Percentiles rank a stretch among this genome's conserved stretches.
These are phyloP conservation scores for Chrysoperla carnea DNA, from an alignment of 1,140 invertebrate species.

Conservation along the genomic window DNA sequence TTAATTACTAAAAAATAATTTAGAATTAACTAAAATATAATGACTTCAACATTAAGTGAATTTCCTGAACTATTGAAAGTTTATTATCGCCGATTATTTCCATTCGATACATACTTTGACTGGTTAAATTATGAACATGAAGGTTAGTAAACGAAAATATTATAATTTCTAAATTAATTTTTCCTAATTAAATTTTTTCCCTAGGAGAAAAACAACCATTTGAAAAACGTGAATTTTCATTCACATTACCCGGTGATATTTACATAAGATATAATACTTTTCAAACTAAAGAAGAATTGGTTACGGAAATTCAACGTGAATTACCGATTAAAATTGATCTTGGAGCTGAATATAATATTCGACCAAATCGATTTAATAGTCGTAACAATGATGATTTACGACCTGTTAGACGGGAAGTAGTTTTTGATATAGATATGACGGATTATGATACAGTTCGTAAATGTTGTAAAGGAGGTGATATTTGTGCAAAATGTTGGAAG, in stretches of 20 bases:
- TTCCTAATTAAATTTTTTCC: no score
- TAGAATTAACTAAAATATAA: no score
- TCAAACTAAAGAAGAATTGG: slow-evolving; percentile 58
- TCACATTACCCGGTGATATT: slow-evolving; percentile 84
- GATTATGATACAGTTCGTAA: slow-evolving; percentile 95
- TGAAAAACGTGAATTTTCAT: slow-evolving; percentile 71
- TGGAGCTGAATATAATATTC: slow-evolving; percentile 70
- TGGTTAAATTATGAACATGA: no score
- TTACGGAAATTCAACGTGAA: slow-evolving; percentile 58
- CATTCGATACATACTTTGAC: no score
- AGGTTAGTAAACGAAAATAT: no score
- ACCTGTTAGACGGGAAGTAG: slow-evolving; percentile 71
- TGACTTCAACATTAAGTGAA: no score
- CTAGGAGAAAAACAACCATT: no score
- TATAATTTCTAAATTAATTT: no score
- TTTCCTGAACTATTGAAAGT: no score
- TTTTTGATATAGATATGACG: slow-evolving; percentile 99
- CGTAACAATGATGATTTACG: slow-evolving; percentile 13
- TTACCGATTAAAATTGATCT: slow-evolving; percentile 92
- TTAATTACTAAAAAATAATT: no score
- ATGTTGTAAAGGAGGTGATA: slow-evolving; percentile 75
- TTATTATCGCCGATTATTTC: no score
- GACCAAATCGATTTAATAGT: slow-evolving; percentile 12
- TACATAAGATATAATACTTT: slow-evolving; percentile 89
- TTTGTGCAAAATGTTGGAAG: slow-evolving; percentile 94